These are phyloP conservation scores for Euphonia xanthogaster DNA, from an alignment of 2,797 vertebrate genomes.

Conservation along the genomic window DNA sequence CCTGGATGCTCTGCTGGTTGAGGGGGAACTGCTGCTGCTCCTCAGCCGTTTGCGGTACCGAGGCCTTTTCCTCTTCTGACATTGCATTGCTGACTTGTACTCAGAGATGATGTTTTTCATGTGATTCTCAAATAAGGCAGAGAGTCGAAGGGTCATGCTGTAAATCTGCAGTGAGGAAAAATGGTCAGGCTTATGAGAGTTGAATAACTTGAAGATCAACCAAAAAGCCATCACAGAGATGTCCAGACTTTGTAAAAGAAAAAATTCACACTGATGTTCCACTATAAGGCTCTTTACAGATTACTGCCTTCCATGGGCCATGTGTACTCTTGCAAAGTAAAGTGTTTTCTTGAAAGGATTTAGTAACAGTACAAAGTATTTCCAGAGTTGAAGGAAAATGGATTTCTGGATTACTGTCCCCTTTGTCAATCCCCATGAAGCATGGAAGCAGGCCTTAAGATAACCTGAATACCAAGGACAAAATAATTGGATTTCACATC, in stretches of 20 bases:
- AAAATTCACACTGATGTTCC: neutral
- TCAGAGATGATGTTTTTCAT: constrained; percentile 93
- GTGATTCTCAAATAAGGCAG: constrained; percentile 92
- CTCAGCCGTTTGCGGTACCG: constrained; percentile 86
- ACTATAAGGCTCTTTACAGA: neutral
- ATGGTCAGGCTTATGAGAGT: neutral
- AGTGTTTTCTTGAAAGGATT: neutral
- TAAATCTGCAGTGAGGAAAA: constrained; percentile 83
- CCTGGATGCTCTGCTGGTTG: constrained; percentile 83
- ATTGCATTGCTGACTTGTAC: constrained; percentile 90
- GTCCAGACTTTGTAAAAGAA: neutral
- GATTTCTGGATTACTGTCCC: neutral
- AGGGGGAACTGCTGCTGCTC: constrained; percentile 87
- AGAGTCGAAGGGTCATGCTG: constrained; percentile 94
- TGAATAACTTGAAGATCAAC: neutral
- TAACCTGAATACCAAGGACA: neutral
- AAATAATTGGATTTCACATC: neutral
- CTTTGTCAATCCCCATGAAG: neutral
- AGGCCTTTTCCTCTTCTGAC: constrained; percentile 85
- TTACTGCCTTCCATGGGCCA: neutral
- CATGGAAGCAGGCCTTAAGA: neutral
- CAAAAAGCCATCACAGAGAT: neutral
- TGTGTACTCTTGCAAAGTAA: neutral
- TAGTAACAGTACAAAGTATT: neutral
- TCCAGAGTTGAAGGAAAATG: neutral